Base-by-base conservation (phyloP, 2,797 vertebrate species). In the Pipistrellus kuhlii region DNA sequence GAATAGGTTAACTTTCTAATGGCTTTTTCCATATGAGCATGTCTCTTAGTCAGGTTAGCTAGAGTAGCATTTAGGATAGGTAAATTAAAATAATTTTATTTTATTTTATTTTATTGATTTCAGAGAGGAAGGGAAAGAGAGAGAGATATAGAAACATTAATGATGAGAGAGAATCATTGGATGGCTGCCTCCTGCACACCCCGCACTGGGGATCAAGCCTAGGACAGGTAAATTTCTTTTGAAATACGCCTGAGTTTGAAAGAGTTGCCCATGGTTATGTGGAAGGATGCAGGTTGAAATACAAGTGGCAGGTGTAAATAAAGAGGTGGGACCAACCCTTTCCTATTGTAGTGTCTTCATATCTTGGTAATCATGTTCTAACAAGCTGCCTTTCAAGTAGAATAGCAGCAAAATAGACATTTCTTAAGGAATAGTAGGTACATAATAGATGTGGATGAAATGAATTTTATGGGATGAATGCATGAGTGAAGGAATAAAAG, bases 361-460 rank as follows among this genome's bases (percentile, higher is more conserved):
- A 62, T 69, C 30, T 82, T 88, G 44, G 41, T 59, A 85, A 35
- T 94, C 59, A 78, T 25, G 15, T 95, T 89, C 51, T 94, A 72
- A 94, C 23, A 81, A 86, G 25, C 59, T 71, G 32, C 55, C 53
- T 95, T 95, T 88, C 18, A 68, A 10, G n/a, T 14, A 86, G 44
- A 94, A 71, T 64, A 91, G 62, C 59, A 30, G 62, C 30, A n/a
- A n/a, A 17, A n/a, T n/a, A 62, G 38, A 8, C 83, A 78, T 55
- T 92, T 73, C 23, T 90, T 89, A 23, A 93, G 25, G 93, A 62
- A 72, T 76, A 10, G 38, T 77, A 51, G 38, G 30, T 25, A 35
- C 15, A 12, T 82, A 93, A 41, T 93, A 92, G 59, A 57, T 78
- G 25, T 75, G 72, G 84, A 85, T 76, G 53, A 69, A 85, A 66